These are phyloP conservation scores for Chiloscyllium punctatum DNA, from an alignment of 2,797 vertebrate genomes.

Conservation along the genomic window DNA sequence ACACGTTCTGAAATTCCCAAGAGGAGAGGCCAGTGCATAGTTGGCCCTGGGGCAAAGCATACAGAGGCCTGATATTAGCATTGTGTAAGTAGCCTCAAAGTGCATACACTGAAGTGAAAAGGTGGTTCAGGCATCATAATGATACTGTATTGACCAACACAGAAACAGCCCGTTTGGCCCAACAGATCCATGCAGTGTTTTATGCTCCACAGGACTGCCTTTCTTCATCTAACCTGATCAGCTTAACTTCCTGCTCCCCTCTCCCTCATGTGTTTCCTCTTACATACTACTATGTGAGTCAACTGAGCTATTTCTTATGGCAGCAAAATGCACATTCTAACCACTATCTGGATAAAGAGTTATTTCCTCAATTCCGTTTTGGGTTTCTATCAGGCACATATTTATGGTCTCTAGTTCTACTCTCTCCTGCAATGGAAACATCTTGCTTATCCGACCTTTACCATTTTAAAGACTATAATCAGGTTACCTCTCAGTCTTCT, in stretches of 20 bases:
- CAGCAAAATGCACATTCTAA: background rate
- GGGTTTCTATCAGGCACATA: background rate
- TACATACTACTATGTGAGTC: background rate
- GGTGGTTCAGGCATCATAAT: background rate
- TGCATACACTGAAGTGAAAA: background rate
- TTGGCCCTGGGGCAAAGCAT: background rate
- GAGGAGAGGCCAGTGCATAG: background rate
- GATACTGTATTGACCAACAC: background rate
- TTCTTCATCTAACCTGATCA: background rate
- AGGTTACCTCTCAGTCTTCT: background rate
- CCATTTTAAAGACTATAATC: background rate
- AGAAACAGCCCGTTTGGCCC: background rate
- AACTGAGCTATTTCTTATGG: background rate
- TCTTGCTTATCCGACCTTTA: background rate
- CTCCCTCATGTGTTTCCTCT: background rate
- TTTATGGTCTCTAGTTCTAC: background rate
- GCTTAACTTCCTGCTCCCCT: background rate
- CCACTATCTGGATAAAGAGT: background rate
- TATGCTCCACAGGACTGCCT: background rate
- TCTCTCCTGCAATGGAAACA: background rate
- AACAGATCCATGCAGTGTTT: background rate
- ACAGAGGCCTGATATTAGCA: background rate
- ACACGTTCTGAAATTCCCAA: background rate
- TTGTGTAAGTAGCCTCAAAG: background rate
- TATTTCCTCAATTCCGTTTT: background rate